phyloP scores from a whole-genome alignment of 1,140 invertebrate genomes.

The Portunus trituberculatus region DNA sequence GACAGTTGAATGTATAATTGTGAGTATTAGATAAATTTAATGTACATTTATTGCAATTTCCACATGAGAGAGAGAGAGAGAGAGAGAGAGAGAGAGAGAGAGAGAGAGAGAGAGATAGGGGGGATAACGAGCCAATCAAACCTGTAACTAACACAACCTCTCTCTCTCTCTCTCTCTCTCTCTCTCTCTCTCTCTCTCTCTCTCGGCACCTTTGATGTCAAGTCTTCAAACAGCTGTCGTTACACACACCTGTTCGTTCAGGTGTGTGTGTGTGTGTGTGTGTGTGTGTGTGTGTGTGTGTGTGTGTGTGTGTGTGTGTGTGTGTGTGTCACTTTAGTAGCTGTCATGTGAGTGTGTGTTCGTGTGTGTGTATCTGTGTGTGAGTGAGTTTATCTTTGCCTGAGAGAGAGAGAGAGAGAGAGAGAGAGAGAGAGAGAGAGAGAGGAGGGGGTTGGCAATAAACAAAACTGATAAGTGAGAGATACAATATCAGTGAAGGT shows the following conservation, averaged over 20 bases:
- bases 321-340: neutral
- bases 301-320: constrained; percentile 50
- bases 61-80: neutral
- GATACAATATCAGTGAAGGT: neutral
- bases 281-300: neutral
- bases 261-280: neutral
- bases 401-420: neutral
- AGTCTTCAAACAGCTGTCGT: neutral
- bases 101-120: neutral
- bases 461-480: neutral
- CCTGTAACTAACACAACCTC: neutral
- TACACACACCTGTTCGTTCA: neutral
- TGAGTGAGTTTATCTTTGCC: neutral
- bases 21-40: neutral
- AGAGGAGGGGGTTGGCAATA: neutral
- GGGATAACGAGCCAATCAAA: neutral
- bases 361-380: constrained; percentile 47
- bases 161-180: constrained; percentile 50
- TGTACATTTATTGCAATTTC: neutral
- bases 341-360: neutral
- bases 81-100: neutral
- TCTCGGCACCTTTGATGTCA: neutral
- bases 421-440: neutral
- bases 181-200: constrained; percentile 34
- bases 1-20: neutral